phyloP scores from a whole-genome alignment of 2,797 vertebrate species.

The Cottoperca gobio region DNA sequence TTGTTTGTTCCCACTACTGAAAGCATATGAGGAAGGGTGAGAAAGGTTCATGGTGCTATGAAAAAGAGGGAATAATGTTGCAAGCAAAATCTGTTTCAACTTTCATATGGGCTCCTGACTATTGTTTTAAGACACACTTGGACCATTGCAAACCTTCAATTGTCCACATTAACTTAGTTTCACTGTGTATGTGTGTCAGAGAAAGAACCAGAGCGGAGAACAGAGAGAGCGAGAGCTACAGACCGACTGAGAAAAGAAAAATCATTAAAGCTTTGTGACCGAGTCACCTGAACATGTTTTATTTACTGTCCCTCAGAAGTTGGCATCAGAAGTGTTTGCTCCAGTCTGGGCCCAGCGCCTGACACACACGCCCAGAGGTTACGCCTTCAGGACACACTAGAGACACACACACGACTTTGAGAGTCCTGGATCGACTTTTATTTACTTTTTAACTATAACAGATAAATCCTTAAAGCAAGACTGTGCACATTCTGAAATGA shows the following conservation, averaged over 20 bases:
- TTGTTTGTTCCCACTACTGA: background rate
- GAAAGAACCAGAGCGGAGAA: background rate
- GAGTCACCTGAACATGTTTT: slow-evolving; percentile 56
- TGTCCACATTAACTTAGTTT: background rate
- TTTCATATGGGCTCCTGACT: too few relatives aligned
- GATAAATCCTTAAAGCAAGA: background rate
- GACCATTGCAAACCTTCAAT: background rate
- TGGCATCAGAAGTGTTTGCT: slow-evolving; percentile 43
- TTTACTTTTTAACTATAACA: background rate
- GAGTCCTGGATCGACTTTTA: background rate
- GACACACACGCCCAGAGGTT: slow-evolving; percentile 51
- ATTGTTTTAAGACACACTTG: too few relatives aligned
- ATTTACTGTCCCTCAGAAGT: slow-evolving; percentile 52
- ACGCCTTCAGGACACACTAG: slow-evolving; percentile 28
- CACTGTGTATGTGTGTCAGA: background rate
- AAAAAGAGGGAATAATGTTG: background rate
- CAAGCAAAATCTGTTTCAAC: background rate
- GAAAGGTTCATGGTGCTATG: too few relatives aligned
- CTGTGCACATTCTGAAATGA: background rate
- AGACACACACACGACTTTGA: slow-evolving; percentile 4
- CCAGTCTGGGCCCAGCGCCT: slow-evolving; percentile 31
- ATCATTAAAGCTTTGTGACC: slow-evolving; percentile 38
- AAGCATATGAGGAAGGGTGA: too few relatives aligned
- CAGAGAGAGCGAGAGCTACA: background rate
- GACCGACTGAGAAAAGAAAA: background rate